phyloP scores from a whole-genome alignment of 1,140 invertebrate genomes.

The Myzus persicae region DNA sequence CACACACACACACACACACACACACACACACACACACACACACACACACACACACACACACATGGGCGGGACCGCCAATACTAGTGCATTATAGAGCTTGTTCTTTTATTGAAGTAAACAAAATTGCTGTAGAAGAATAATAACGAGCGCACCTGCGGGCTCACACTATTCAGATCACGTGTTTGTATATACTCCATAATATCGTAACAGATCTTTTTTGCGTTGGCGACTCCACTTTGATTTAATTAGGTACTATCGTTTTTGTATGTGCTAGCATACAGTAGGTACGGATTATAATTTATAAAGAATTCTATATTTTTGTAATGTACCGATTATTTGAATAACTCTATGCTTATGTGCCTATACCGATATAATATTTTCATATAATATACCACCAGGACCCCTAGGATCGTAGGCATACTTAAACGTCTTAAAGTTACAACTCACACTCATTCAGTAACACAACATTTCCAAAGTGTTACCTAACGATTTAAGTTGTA shows the following conservation, averaged over 20 bases:
- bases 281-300: background rate
- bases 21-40: too few relatives aligned
- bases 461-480: too few relatives aligned
- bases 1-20: too few relatives aligned
- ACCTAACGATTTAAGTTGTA: too few relatives aligned
- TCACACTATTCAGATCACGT: slow-evolving; percentile 45
- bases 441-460: too few relatives aligned
- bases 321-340: background rate
- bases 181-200: background rate
- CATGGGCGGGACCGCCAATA: background rate
- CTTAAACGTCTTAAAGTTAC: too few relatives aligned
- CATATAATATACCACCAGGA: too few relatives aligned
- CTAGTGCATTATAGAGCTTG: background rate
- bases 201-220: slow-evolving; percentile 19
- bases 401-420: too few relatives aligned
- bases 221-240: background rate
- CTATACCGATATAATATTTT: background rate
- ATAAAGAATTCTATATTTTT: background rate
- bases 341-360: background rate
- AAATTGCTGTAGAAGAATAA: slow-evolving; percentile 56
- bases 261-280: background rate
- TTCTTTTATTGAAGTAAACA: slow-evolving; percentile 53
- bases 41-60: background rate
- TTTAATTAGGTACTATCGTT: slow-evolving; percentile 41
- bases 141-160: slow-evolving; percentile 46